These are phyloP conservation scores for Tachysurus fulvidraco DNA, from an alignment of 2,113 vertebrate genomes.

Conservation along the genomic window DNA sequence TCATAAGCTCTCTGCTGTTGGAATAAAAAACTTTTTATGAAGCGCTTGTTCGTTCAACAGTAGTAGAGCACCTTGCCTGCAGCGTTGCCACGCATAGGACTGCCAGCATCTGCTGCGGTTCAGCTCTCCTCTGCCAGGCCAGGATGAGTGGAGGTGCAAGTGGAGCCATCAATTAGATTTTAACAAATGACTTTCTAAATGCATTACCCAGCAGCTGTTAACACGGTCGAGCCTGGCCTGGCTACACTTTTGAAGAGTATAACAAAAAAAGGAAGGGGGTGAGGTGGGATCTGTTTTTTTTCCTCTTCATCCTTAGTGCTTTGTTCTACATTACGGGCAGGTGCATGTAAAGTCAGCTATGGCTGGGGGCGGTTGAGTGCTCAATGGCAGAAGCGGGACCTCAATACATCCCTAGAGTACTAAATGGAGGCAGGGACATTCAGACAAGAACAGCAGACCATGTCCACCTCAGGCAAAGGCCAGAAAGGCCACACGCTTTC, in stretches of 20 bases:
- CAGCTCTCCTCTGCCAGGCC: conserved; percentile 56
- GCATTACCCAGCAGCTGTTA: conserved; percentile 75
- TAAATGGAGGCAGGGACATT: conserved; percentile 60
- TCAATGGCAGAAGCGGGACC: conserved; percentile 58
- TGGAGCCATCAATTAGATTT: conserved; percentile 77
- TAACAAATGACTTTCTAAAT: conserved; percentile 76
- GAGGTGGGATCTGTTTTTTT: conserved; percentile 52
- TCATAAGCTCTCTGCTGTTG: background rate
- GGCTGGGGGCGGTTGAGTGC: conserved; percentile 63
- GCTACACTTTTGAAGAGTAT: conserved; percentile 42
- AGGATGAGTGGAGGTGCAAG: conserved; percentile 66
- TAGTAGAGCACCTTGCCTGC: conserved; percentile 46
- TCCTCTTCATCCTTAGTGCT: conserved; percentile 49
- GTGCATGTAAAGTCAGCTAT: conserved; percentile 75
- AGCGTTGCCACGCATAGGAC: conserved; percentile 47
- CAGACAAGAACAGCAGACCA: conserved; percentile 69
- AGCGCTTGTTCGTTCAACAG: conserved; percentile 12
- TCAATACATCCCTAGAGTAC: conserved; percentile 59
- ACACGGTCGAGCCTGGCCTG: conserved; percentile 70
- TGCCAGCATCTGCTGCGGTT: conserved; percentile 67
- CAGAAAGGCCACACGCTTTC: conserved; percentile 59
- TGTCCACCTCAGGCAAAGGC: conserved; percentile 68
- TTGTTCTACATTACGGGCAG: conserved; percentile 67
- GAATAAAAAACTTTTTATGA: background rate
- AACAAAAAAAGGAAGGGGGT: conserved; percentile 34